A percentile compares a stretch with the other conserved stretches of the same genome.
These are phyloP conservation scores for Brachirus orientalis DNA, from an alignment of 2,113 vertebrate genomes.

Conservation along the genomic window DNA sequence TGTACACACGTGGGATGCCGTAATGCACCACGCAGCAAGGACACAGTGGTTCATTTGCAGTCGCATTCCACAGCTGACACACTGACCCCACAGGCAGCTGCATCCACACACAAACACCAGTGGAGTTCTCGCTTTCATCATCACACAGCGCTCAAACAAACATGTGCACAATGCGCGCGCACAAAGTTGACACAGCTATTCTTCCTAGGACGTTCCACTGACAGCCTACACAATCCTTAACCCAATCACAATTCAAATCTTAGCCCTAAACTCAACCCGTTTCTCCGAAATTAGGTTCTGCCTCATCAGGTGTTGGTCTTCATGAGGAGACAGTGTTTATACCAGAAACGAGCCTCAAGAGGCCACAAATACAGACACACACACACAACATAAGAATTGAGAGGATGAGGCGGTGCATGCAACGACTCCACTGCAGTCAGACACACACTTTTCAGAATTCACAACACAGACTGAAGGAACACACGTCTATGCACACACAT, in stretches of 20 bases:
- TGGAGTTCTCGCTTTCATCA: slow-evolving; percentile 5
- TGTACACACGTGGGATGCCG: slow-evolving; percentile 43
- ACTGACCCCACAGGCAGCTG: slow-evolving; percentile 58
- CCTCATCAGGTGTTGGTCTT: too few species aligned
- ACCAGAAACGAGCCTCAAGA: too few species aligned
- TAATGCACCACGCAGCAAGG: slow-evolving; percentile 40
- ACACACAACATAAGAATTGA: too few species aligned
- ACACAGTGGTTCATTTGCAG: slow-evolving; percentile 65
- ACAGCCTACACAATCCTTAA: too few species aligned
- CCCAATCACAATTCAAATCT: too few species aligned
- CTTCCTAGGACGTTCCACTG: too few species aligned
- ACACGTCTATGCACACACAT: neutral
- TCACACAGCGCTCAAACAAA: neutral
- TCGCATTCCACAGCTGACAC: slow-evolving; percentile 61
- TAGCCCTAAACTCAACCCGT: too few species aligned
- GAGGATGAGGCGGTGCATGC: slow-evolving; percentile 4
- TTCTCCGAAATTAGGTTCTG: too few species aligned
- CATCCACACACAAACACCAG: slow-evolving; percentile 3
- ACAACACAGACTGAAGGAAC: neutral
- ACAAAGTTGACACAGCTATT: too few species aligned
- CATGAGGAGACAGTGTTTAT: too few species aligned
- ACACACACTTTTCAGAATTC: slow-evolving; percentile 5
- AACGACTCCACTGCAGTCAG: slow-evolving; percentile 22
- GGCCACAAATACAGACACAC: too few species aligned
- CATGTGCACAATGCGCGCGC: too few species aligned